phyloP scores from a whole-genome alignment of 1,140 invertebrate genomes.

The Nasonia vitripennis region DNA sequence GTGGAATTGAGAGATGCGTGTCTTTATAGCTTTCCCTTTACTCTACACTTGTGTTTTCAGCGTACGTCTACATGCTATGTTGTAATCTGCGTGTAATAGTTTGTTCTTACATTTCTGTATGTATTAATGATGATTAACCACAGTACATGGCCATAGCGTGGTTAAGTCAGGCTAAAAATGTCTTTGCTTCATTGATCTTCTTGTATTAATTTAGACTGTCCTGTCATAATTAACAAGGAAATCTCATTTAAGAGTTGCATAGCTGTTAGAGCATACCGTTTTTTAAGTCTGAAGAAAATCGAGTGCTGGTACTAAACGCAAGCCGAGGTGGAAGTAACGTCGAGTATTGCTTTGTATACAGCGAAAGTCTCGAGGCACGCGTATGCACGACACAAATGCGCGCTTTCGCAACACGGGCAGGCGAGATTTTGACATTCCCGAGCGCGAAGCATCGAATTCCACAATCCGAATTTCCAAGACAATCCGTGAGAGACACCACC shows the following conservation, averaged over 20 bases:
- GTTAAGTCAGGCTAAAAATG: too few species aligned
- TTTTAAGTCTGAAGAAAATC: too few species aligned
- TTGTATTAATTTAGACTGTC: too few species aligned
- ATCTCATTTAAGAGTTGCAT: too few species aligned
- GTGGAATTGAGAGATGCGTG: background rate
- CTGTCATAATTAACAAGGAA: too few species aligned
- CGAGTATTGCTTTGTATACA: background rate
- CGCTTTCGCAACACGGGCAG: background rate
- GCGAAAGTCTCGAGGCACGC: background rate
- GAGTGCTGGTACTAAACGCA: too few species aligned
- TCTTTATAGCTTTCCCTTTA: background rate
- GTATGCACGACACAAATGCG: background rate
- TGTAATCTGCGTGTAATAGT: background rate
- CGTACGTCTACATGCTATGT: background rate
- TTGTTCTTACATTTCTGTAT: background rate
- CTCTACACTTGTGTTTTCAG: too few species aligned
- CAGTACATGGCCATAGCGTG: too few species aligned
- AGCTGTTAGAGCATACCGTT: too few species aligned
- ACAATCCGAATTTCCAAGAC: conserved; percentile 44
- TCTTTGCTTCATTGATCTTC: too few species aligned
- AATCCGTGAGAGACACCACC: conserved; percentile 30
- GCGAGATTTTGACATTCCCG: conserved; percentile 43
- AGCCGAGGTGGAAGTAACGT: too few species aligned
- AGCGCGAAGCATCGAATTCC: conserved; percentile 37
- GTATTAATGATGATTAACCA: too few species aligned